Conservation (phyloP, 2,888 invertebrate genomes). For the Malachius bipustulatus region DNA sequence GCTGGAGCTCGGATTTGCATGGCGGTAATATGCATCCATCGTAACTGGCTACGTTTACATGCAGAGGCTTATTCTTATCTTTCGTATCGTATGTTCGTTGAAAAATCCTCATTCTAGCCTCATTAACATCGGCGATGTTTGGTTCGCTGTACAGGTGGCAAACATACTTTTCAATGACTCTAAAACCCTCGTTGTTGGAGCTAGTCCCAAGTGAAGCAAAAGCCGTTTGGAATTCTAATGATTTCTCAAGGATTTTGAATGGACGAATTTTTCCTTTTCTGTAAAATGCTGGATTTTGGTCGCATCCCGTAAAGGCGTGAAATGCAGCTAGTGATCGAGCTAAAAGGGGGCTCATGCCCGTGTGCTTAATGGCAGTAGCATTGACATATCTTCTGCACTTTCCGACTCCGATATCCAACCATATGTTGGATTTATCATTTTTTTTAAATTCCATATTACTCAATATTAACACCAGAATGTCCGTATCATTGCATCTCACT, state of each 20-base stretch:
- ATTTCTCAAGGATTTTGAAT: conserved; percentile 12
- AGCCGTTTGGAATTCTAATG: conserved; percentile 17
- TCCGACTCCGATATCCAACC: conserved; percentile 18
- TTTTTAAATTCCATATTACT: conserved; percentile 21
- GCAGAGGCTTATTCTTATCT: conserved; percentile 21
- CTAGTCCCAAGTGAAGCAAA: conserved; percentile 17
- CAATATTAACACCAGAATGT: conserved; percentile 18
- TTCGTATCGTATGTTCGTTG: conserved; percentile 24
- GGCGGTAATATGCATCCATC: conserved; percentile 24
- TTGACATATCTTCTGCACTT: conserved; percentile 18
- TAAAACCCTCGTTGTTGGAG: conserved; percentile 13
- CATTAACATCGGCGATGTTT: conserved; percentile 21
- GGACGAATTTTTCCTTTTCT: conserved; percentile 17
- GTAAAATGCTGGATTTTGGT: conserved; percentile 18
- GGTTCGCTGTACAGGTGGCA: conserved; percentile 23
- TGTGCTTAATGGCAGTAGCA: conserved; percentile 14
- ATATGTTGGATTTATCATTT: conserved; percentile 14
- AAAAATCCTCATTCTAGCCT: conserved; percentile 19
- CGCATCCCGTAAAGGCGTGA: conserved; percentile 18
- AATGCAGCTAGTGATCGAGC: conserved; percentile 19
- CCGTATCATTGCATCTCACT: conserved; percentile 16
- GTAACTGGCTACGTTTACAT: conserved; percentile 23
- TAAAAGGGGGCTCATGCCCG: conserved; percentile 16
- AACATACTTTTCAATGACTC: conserved; percentile 16
- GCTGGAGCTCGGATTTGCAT: conserved; percentile 22